phyloP scores from a whole-genome alignment of 1,140 invertebrate genomes.

The Radopholus similis region DNA sequence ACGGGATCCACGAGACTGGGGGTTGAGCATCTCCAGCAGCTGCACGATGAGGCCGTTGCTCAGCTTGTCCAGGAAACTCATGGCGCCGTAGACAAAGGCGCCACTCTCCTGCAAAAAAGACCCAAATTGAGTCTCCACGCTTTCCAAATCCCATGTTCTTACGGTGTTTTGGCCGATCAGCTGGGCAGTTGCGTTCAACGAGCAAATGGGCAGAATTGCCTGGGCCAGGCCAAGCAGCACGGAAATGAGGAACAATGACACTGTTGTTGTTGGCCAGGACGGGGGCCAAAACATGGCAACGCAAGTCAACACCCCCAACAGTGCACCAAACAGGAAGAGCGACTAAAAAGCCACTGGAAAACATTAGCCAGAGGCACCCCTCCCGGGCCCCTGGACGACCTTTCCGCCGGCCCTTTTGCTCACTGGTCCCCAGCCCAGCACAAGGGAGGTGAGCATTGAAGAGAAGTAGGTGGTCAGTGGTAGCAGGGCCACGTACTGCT shows the following conservation, averaged over 20 bases:
- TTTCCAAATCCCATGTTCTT: no score
- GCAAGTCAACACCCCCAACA: conserved; percentile 30
- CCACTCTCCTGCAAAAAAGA: conserved; percentile 70
- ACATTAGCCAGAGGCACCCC: background rate
- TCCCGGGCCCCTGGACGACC: conserved; percentile 17
- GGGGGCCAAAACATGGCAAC: background rate
- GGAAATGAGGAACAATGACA: conserved; percentile 73
- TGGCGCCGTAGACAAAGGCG: conserved; percentile 90
- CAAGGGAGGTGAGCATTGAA: conserved; percentile 72
- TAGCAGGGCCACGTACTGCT: conserved; percentile 74
- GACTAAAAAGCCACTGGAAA: conserved; percentile 30
- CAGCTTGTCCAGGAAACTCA: conserved; percentile 91
- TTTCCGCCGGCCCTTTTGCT: conserved; percentile 44
- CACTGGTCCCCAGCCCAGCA: conserved; percentile 40
- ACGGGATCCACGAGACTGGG: conserved; percentile 44
- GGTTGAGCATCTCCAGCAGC: conserved; percentile 71
- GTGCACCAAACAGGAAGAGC: conserved; percentile 35
- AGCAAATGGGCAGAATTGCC: conserved; percentile 80
- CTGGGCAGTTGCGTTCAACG: conserved; percentile 81
- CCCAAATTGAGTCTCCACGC: conserved; percentile 4
- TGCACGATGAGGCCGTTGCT: conserved; percentile 78
- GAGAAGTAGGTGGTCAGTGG: conserved; percentile 80
- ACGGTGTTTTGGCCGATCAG: conserved; percentile 77
- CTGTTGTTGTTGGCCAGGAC: conserved; percentile 65
- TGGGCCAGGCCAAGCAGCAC: conserved; percentile 75